phyloP scores from a whole-genome alignment of 64 coral and sea anemone species.

The Exaiptasia diaphana region DNA sequence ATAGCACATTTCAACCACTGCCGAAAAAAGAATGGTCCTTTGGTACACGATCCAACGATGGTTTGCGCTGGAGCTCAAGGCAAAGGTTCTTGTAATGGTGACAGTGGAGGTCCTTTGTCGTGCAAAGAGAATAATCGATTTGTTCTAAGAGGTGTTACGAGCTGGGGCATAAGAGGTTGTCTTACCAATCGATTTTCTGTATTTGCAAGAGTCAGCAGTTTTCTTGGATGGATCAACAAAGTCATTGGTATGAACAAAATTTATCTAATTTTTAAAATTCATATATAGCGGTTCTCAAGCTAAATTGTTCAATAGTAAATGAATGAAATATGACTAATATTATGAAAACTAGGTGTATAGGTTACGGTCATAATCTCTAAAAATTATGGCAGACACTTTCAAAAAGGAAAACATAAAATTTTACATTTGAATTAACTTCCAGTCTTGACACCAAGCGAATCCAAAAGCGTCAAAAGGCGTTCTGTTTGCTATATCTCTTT shows the following conservation, averaged over 20 bases:
- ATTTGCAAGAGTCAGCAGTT: slow-evolving; percentile 52
- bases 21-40: too few relatives aligned
- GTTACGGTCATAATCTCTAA: too few relatives aligned
- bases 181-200: slow-evolving; percentile 33
- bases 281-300: too few relatives aligned
- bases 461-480: too few relatives aligned
- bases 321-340: neutral
- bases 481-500: too few relatives aligned
- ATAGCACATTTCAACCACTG: too few relatives aligned
- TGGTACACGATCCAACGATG: slow-evolving; percentile 48
- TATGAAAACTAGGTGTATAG: slow-evolving; percentile 7
- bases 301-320: neutral
- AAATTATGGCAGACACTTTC: too few relatives aligned
- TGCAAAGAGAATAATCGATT: slow-evolving; percentile 24
- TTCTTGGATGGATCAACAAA: slow-evolving; percentile 44
- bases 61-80: slow-evolving; percentile 48
- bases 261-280: too few relatives aligned
- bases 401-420: too few relatives aligned
- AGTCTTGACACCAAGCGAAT: too few relatives aligned
- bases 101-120: slow-evolving; percentile 61
- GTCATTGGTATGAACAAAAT: neutral
- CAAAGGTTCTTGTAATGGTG: slow-evolving; percentile 39
- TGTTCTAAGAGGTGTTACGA: slow-evolving; percentile 60
- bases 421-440: too few relatives aligned
- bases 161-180: slow-evolving; percentile 63